phyloP scores from a whole-genome alignment of 2,113 vertebrate species.

The Podiceps cristatus region DNA sequence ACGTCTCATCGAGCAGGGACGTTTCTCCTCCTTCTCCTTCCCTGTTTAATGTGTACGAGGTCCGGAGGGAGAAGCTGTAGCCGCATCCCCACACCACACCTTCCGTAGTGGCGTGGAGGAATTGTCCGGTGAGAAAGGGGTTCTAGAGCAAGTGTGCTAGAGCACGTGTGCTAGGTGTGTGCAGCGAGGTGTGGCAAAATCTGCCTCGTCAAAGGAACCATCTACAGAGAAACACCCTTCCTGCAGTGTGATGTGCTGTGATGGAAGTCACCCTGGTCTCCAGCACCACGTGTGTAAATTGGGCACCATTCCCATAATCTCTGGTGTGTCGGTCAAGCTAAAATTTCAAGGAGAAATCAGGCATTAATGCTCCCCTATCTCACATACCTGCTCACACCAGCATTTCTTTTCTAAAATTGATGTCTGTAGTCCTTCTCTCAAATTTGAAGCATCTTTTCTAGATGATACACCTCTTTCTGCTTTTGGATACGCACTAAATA shows the following conservation, averaged over 20 bases:
- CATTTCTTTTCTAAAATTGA: not conserved
- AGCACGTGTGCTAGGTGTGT: not conserved
- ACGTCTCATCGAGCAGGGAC: not conserved
- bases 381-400: not conserved
- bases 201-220: not conserved
- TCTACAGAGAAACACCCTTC: not conserved
- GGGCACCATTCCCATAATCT: not conserved
- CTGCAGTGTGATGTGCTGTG: not conserved
- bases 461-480: not conserved
- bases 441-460: not conserved
- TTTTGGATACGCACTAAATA: not conserved
- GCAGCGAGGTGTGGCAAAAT: not conserved
- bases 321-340: not conserved
- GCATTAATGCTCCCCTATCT: not conserved
- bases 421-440: not conserved
- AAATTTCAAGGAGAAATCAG: not conserved
- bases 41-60: not conserved
- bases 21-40: not conserved
- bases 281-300: accelerated
- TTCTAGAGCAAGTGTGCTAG: not conserved
- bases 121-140: not conserved
- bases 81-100: not conserved
- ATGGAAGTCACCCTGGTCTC: not conserved
- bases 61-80: not conserved
- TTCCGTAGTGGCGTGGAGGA: not conserved